Conservation (phyloP, 2,888 invertebrate genomes). For the Nemotelus pantherinus region DNA sequence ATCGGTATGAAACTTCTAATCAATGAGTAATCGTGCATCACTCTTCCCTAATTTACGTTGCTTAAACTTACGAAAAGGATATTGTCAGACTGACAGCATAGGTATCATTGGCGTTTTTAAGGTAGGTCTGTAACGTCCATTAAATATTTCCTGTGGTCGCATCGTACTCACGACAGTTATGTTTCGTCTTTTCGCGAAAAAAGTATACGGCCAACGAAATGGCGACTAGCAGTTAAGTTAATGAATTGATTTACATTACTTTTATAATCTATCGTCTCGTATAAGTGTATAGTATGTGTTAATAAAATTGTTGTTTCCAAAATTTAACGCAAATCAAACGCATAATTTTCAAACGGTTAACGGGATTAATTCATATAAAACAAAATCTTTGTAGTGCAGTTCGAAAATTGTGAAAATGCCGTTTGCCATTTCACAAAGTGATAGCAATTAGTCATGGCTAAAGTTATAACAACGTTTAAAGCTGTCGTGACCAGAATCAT, state of each 20-base stretch:
- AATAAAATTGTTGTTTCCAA: neutral
- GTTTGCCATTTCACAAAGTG: neutral
- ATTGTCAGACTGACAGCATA: constrained; percentile 25
- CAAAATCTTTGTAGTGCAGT: neutral
- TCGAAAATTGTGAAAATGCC: neutral
- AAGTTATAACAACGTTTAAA: constrained; percentile 82
- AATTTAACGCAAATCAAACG: neutral
- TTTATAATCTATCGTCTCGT: neutral
- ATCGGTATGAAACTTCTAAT: no score
- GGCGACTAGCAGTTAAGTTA: neutral
- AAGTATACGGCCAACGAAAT: neutral
- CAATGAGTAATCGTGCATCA: no score
- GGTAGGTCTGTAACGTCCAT: constrained; percentile 43
- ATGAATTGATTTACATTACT: neutral
- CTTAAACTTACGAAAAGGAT: constrained; percentile 26
- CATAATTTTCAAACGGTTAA: constrained; percentile 1
- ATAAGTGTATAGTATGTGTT: no score
- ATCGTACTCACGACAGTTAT: constrained; percentile 12
- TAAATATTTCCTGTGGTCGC: constrained; percentile 37
- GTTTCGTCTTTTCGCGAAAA: constrained; percentile 27
- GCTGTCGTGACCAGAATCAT: constrained; percentile 84
- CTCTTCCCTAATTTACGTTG: neutral
- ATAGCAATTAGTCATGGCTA: constrained; percentile 70
- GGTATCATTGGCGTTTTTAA: constrained; percentile 33
- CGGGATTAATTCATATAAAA: neutral